Evolutionary conservation across 2,113 vertebrate species (phyloP), one percentile per base, ranked within the genome.

Genomic region (Plestiodon gilberti): DNA sequence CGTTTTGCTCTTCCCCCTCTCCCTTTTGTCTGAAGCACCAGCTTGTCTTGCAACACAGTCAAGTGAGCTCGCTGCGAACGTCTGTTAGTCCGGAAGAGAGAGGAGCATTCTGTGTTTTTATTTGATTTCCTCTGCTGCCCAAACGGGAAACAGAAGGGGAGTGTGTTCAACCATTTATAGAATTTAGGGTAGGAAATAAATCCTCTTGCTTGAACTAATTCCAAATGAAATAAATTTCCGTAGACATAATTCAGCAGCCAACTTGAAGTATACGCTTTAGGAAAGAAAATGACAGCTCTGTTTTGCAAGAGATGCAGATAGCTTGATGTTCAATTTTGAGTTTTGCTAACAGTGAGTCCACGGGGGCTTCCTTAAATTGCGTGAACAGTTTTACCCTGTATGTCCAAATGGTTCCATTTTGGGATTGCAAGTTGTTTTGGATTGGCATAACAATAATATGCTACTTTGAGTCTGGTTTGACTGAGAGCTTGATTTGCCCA

Each of bases 31-130:
- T 57, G 55, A 57, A 57, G 10, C 43, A 48, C 55, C 17, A 84
- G 40, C 0, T 0, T 64, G 62, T 38, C 48, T 18, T 30, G 43
- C 6, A 38, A 4, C n/a, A 18, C 2, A 59, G n/a, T 13, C 20
- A 83, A 30, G 18, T 77, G 64, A 83, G 88, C 92, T 93, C 84
- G 85, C 90, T 86, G 80, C 81, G 25, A 90, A 78, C 57, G 81
- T 43, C 83, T 65, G 57, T 77, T 88, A 52, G 73, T 88, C 87
- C 13, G 74, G 82, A 77, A 71, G 84, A 82, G 64, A 88, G 48
- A 85, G 10, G 6, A 89, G 69, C 73, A 65, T 75, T 83, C 35
- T 71, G 43, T 67, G n/a, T 84, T 92, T 87, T 82, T 3, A 28
- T 91, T 93, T 86, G 33, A 38, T 89, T 90, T 80, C 33, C 61